phyloP scores from a whole-genome alignment of 2,113 vertebrate genomes.

The Copsychus sechellarum region DNA sequence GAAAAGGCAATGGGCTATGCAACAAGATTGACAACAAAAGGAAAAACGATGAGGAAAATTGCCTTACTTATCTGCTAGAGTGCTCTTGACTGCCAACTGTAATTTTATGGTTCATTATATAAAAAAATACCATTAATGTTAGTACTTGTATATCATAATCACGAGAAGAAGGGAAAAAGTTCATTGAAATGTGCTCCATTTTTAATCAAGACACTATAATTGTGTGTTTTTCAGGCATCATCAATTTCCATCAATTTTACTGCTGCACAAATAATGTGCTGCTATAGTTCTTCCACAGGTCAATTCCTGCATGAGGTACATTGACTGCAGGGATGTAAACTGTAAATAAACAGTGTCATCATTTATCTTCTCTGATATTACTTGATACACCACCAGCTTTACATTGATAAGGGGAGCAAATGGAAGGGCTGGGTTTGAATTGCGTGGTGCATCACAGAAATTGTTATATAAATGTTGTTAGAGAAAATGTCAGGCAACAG shows the following conservation, averaged over 20 bases:
- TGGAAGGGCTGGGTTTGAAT: not conserved
- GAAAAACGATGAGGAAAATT: slow-evolving; percentile 75
- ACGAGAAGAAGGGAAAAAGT: slow-evolving; percentile 48
- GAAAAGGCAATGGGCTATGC: slow-evolving; percentile 73
- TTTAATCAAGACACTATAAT: slow-evolving; percentile 70
- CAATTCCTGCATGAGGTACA: slow-evolving; percentile 14
- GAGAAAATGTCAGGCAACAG: slow-evolving; percentile 11
- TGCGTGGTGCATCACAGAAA: not conserved
- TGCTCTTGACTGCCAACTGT: slow-evolving; percentile 70
- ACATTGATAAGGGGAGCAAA: slow-evolving; percentile 45
- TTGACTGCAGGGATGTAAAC: slow-evolving; percentile 11
- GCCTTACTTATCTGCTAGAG: slow-evolving; percentile 75
- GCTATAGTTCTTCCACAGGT: slow-evolving; percentile 64
- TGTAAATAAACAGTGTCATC: slow-evolving; percentile 47
- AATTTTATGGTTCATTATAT: slow-evolving; percentile 77
- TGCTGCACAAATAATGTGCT: slow-evolving; percentile 44
- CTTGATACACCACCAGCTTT: slow-evolving; percentile 17
- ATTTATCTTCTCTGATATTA: slow-evolving; percentile 40
- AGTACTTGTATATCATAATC: slow-evolving; percentile 64
- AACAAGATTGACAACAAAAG: slow-evolving; percentile 75
- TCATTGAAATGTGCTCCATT: slow-evolving; percentile 57
- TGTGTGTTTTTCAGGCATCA: slow-evolving; percentile 70
- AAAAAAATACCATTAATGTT: slow-evolving; percentile 64
- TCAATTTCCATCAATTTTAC: slow-evolving; percentile 66
- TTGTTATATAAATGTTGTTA: slow-evolving; percentile 10